Conservation (phyloP, 2,113 vertebrate genomes). For the Mirza zaza region DNA sequence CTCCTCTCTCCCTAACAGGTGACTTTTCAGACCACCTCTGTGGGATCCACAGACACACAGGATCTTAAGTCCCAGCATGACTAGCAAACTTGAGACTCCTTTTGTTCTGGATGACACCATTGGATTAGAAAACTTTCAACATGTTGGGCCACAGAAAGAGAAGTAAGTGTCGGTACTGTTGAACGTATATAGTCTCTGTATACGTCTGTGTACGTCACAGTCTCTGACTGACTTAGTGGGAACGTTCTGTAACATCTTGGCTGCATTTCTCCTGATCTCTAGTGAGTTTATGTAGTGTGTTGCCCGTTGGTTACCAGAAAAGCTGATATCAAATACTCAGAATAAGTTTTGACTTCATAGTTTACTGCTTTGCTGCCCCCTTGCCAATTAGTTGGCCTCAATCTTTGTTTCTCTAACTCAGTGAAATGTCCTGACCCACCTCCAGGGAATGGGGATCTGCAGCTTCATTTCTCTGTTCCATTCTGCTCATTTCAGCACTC, state of each 20-base stretch:
- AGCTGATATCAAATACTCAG: neutral
- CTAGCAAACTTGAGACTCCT: conserved; percentile 74
- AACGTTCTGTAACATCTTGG: rapidly evolving
- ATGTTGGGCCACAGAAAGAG: neutral
- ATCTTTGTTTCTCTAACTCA: neutral
- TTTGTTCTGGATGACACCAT: conserved; percentile 72
- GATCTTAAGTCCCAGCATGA: conserved; percentile 88
- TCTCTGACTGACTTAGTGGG: rapidly evolving
- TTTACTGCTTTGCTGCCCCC: neutral
- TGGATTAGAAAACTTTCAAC: conserved; percentile 50
- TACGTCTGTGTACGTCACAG: too few relatives aligned
- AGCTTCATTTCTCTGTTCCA: neutral
- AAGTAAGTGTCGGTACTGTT: conserved; percentile 74
- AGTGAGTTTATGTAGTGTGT: neutral
- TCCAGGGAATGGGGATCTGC: neutral
- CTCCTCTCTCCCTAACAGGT: conserved; percentile 84
- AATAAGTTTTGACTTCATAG: too few relatives aligned
- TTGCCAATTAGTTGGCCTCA: rapidly evolving
- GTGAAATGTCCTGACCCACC: neutral
- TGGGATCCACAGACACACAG: conserved; percentile 92
- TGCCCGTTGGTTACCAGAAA: neutral
- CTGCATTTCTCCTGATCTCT: neutral
- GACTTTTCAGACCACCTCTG: conserved; percentile 95
- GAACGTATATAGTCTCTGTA: rapidly evolving
- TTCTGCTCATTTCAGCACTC: neutral